Evolutionary conservation across 2,113 vertebrate genomes (phyloP).

Genomic region (Argyrosomus japonicus): DNA sequence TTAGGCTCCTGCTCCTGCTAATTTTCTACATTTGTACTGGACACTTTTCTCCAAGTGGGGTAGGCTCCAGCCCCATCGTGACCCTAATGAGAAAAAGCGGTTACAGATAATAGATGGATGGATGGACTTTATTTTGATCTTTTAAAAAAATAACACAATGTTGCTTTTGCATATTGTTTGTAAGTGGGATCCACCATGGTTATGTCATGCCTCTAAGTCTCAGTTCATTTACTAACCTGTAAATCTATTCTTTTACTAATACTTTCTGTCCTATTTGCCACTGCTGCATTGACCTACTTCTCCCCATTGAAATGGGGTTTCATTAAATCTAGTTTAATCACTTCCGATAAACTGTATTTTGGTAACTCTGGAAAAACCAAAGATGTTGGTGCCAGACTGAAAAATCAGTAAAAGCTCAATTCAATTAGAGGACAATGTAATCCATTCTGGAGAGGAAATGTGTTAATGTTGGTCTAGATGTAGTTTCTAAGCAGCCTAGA

Average conservation of each 20-base stretch:
- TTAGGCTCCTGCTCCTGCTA: background rate
- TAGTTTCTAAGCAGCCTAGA: background rate
- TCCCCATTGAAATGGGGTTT: background rate
- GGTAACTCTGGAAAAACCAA: background rate
- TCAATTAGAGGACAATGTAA: background rate
- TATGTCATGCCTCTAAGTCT: too few relatives aligned
- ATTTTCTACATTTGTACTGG: background rate
- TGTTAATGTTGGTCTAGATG: background rate
- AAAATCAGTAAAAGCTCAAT: background rate
- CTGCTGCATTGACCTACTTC: slow-evolving; percentile 3
- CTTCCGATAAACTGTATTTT: background rate
- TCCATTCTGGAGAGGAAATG: background rate
- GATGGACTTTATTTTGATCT: too few relatives aligned
- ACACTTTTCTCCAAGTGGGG: too few relatives aligned
- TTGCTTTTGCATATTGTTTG: background rate
- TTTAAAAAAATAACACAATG: background rate
- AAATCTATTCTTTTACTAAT: background rate
- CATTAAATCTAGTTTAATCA: background rate
- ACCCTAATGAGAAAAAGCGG: too few relatives aligned
- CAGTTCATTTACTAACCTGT: background rate
- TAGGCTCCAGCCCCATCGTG: too few relatives aligned
- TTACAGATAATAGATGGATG: too few relatives aligned
- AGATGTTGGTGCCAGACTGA: slow-evolving; percentile 1
- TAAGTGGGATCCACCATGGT: background rate
- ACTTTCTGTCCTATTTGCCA: background rate